Evolutionary conservation across 2,797 vertebrate species (phyloP).

Genomic region (Sebastolobus alascanus): DNA sequence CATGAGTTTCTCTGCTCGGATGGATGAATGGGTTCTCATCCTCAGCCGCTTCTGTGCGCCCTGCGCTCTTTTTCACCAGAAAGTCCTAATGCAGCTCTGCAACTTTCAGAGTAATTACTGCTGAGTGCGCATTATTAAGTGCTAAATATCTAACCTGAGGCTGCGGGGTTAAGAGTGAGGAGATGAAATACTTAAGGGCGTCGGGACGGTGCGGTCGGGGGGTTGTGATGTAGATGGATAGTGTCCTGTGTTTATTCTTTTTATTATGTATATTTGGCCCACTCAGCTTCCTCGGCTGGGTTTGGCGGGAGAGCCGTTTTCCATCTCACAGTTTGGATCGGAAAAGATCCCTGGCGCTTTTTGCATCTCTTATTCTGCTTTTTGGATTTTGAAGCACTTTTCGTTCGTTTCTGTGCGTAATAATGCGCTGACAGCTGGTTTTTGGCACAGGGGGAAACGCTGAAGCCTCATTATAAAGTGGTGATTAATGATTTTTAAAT

Average conservation of each 20-base stretch:
- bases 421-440: constrained; percentile 40
- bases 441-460: constrained; percentile 24
- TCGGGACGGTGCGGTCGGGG: constrained; percentile 74
- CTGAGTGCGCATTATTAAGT: constrained; percentile 82
- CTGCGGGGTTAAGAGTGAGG: constrained; percentile 64
- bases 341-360: constrained; percentile 60
- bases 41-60: constrained; percentile 37
- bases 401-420: constrained; percentile 49
- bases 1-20: constrained; percentile 39
- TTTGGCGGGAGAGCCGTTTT: constrained; percentile 89
- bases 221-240: constrained; percentile 74
- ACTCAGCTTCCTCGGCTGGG: constrained; percentile 80
- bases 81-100: constrained; percentile 63
- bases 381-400: constrained; percentile 46
- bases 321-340: constrained; percentile 82
- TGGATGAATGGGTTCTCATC: constrained; percentile 59
- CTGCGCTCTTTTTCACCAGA: constrained; percentile 64
- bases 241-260: constrained; percentile 80
- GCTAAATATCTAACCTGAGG: constrained; percentile 64
- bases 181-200: constrained; percentile 65
- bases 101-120: constrained; percentile 80
- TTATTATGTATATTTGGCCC: constrained; percentile 88
- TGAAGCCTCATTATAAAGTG: neutral
- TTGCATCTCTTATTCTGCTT: constrained; percentile 52
- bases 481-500: constrained; percentile 8